Base-by-base conservation (phyloP, 2,113 vertebrate species). In the Trinectes maculatus region DNA sequence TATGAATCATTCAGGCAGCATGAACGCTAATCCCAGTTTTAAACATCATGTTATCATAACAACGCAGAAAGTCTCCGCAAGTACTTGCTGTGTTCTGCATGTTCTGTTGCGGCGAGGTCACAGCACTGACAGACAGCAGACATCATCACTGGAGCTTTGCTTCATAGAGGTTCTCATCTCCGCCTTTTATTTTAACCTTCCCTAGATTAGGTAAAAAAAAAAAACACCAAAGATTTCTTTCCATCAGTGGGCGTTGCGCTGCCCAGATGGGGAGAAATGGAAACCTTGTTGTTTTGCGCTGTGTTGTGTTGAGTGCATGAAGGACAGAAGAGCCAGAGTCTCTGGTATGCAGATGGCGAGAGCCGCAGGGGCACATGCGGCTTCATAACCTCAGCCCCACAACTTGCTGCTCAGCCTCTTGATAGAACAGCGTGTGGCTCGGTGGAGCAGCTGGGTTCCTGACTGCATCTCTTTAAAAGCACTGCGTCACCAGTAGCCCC, bases 381-480 rank as follows among this genome's bases (percentile, higher is more conserved):
- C 44, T 53, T 61, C 3, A 7, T 7, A 56, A 31, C 48, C 39
- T 56, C 21, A 46, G 57, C 43, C 69, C 26, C 59, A 49, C 55
- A 59, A 47, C 67, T 40, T 43, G 63, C 49, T 49, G 49, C 49
- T 80, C 42, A 16, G 36, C 16, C 60, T 74, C 42, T n/a, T 44
- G 21, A 31, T 16, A 21, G 28, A 47, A 44, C 42, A 5, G 28
- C 60, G 74, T 79, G 59, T 77, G 53, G 46, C 58, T 77, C 51
- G 66, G 56, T 65, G 69, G 56, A 64, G 72, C 80, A 85, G 80
- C 79, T 80, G 76, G 57, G 71, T 46, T 66, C 48, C 67, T 57
- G 63, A 63, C 70, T 68, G 66, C 46, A 12, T n/a, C 60, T 80
- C 78, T 84, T 62, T 59, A 76, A 72, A 82, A 80, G 73, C 71